Conservation (phyloP, 2,113 vertebrate species). For the Cyanistes caeruleus region DNA sequence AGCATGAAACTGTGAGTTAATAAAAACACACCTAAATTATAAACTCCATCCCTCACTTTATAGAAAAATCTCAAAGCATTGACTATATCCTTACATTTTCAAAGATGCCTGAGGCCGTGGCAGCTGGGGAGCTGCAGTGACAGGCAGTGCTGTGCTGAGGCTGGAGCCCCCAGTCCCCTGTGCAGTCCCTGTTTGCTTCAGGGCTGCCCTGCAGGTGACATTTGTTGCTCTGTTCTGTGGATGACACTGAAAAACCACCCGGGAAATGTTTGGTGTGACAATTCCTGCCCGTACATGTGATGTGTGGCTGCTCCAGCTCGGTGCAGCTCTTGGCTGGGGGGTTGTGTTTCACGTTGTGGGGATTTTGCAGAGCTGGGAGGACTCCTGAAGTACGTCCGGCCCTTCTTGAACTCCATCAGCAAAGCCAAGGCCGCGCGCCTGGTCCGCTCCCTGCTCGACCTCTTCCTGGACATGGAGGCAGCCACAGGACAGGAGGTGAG, state of each 20-base stretch:
- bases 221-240: neutral
- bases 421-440: slow-evolving; percentile 93
- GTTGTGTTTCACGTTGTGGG: neutral
- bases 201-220: neutral
- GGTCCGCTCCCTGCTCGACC: slow-evolving; percentile 93
- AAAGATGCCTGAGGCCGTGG: neutral
- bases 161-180: neutral
- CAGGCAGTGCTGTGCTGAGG: neutral
- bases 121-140: neutral
- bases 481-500: slow-evolving; percentile 97
- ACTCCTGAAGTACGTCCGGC: slow-evolving; percentile 95
- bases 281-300: rapidly evolving
- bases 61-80: neutral
- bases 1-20: neutral
- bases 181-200: neutral
- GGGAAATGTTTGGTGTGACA: neutral
- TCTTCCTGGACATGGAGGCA: slow-evolving; percentile 98
- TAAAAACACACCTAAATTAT: neutral
- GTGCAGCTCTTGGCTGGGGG: neutral
- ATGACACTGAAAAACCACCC: neutral
- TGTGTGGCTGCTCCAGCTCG: neutral
- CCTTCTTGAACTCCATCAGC: slow-evolving; percentile 96
- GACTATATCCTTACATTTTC: neutral
- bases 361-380: slow-evolving; percentile 89
- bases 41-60: neutral